Evolutionary conservation across 1,140 invertebrate genomes (phyloP), one percentile per base, ranked within the genome.

Genomic region (Zaprionus tsacasi): DNA sequence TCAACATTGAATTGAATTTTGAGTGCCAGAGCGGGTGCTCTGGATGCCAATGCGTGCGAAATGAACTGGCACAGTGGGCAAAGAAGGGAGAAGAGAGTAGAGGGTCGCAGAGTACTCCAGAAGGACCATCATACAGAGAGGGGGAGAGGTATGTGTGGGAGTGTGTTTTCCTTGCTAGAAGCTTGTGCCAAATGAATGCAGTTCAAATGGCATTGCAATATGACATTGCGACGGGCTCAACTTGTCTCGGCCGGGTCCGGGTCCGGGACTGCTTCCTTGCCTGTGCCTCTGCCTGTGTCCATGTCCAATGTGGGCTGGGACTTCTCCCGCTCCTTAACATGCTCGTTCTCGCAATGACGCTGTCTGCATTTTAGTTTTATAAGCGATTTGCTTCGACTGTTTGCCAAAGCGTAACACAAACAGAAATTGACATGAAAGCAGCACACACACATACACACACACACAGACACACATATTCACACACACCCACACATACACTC

Each of bases 1-100:
- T 87, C 76, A 82, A 82, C 79, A 82, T 82, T 56, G 71, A 77
- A 86, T 81, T 82, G 82, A 82, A 76, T 76, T 86, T 82, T 82
- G 76, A 87, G 79, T 87, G 71, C 50, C 64, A 57, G 52, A 68
- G 70, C 68, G 58, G 58, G 72, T n/a, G 40, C 17, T 71, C 17
- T 71, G 61, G 17, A 76, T 79, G 61, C 69, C 77, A 79, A 77
- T 87, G 82, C 82, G 79, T 86, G 64, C 79, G 45, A 70, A 76
- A 79, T 76, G 60, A 72, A 61, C 76, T 82, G 76, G 40, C 58
- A 48, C 38, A 52, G 55, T 21, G 2, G 17, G 33, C 5, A 21
- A 30, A 52, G 76, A 48, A 54, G 10, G 5, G 58, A 40, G 13
- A 15, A 40, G 13, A 13, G 5, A 30, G 35, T 58, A 78, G 45